Evolutionary conservation across 2,888 invertebrate species (phyloP).

Genomic region (Rotaria macrura): DNA sequence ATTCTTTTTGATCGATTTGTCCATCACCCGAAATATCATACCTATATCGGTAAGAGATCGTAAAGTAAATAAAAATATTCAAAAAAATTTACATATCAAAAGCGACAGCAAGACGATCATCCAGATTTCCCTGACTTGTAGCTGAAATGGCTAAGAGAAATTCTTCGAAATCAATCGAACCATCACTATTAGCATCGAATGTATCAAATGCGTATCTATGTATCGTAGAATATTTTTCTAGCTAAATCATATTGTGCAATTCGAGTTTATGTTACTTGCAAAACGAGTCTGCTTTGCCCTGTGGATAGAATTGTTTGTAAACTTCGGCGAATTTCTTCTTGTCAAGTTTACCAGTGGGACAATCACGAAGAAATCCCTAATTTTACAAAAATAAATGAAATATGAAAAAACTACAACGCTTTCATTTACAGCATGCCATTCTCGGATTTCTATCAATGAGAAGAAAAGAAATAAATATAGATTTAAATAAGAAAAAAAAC

Average conservation of each 20-base stretch:
- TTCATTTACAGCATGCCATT: neutral
- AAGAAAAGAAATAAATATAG: neutral
- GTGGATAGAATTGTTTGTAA: too few species aligned
- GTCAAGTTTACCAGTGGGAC: neutral
- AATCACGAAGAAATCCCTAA: neutral
- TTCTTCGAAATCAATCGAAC: neutral
- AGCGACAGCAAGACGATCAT: neutral
- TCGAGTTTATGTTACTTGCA: neutral
- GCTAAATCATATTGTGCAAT: too few species aligned
- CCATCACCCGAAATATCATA: neutral
- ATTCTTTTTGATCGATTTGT: neutral
- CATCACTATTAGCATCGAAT: neutral
- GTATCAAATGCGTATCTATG: neutral
- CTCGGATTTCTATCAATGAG: neutral
- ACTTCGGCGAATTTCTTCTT: conserved; percentile 33
- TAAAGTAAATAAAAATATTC: neutral
- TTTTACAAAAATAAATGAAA: neutral
- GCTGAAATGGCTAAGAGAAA: neutral
- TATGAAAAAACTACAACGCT: too few species aligned
- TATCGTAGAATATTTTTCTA: too few species aligned
- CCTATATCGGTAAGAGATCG: neutral
- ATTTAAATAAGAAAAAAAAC: neutral
- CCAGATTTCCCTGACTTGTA: neutral
- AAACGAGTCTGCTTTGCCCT: conserved; percentile 32
- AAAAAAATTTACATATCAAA: neutral